phyloP scores from a whole-genome alignment of 2,888 invertebrate genomes.

The Drosophila affinis region DNA sequence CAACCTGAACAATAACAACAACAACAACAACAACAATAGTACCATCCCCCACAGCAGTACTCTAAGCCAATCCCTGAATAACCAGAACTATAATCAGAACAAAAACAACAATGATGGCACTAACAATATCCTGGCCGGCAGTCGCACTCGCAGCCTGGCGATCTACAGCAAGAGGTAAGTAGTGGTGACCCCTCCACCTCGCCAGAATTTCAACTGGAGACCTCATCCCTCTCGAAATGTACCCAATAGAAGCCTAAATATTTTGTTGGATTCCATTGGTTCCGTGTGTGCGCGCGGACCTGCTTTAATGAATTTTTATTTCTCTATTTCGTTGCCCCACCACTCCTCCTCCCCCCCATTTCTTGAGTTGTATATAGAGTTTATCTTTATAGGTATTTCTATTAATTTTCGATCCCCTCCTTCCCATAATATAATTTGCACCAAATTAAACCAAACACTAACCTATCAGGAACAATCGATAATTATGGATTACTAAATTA shows the following conservation, averaged over 20 bases:
- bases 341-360: background rate
- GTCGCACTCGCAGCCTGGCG: conserved; percentile 82
- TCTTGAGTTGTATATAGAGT: conserved; percentile 4
- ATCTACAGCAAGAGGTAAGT: conserved; percentile 84
- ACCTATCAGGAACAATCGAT: background rate
- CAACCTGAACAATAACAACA: conserved; percentile 38
- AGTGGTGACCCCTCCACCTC: conserved; percentile 56
- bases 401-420: background rate
- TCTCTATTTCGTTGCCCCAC: background rate
- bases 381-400: background rate
- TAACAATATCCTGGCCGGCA: conserved; percentile 58
- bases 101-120: conserved; percentile 59
- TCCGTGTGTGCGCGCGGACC: conserved; percentile 15
- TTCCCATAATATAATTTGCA: conserved; percentile 7
- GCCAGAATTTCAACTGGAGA: background rate
- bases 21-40: conserved; percentile 27
- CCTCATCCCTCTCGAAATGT: conserved; percentile 10
- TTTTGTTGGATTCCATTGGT: conserved; percentile 34
- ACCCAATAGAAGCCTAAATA: conserved; percentile 22
- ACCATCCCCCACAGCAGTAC: conserved; percentile 59
- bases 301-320: conserved; percentile 10
- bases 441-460: conserved; percentile 19
- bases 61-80: conserved; percentile 59
- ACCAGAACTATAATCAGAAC: conserved; percentile 58
- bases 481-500: background rate